Percentiles rank a stretch among this genome's conserved stretches.
These are phyloP conservation scores for Clarias magur DNA, from an alignment of 2,113 vertebrate species.

Conservation along the genomic window DNA sequence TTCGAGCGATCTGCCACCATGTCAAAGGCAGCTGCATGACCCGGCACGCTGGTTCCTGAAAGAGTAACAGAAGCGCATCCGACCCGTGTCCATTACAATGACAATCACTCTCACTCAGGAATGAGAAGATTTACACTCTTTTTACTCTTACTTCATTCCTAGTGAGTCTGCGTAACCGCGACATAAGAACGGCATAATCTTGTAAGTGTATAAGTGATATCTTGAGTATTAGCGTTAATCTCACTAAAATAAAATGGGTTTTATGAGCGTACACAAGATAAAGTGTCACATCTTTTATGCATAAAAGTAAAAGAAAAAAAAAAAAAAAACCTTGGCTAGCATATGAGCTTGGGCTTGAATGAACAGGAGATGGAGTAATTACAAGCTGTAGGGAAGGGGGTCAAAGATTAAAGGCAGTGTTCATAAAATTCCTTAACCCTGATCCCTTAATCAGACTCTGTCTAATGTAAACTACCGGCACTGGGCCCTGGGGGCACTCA, in stretches of 20 bases:
- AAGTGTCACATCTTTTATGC: neutral
- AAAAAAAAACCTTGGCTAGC: neutral
- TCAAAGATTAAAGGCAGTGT: slow-evolving; percentile 19
- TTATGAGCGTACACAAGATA: neutral
- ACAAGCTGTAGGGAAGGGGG: neutral
- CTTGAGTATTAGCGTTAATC: slow-evolving; percentile 3
- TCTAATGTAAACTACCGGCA: slow-evolving; percentile 52
- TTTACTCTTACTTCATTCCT: neutral
- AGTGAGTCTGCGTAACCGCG: neutral
- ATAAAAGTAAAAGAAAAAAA: neutral
- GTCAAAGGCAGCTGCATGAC: slow-evolving; percentile 55
- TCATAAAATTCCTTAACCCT: slow-evolving; percentile 31
- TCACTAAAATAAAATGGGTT: neutral
- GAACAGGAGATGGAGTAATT: slow-evolving; percentile 40
- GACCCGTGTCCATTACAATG: slow-evolving; percentile 9
- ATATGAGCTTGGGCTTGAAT: slow-evolving; percentile 40
- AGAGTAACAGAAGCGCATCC: slow-evolving; percentile 45
- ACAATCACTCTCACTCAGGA: slow-evolving; percentile 11
- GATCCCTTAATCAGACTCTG: slow-evolving; percentile 55
- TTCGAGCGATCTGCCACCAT: slow-evolving; percentile 18
- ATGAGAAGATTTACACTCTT: slow-evolving; percentile 19
- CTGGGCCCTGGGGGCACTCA: slow-evolving; percentile 53
- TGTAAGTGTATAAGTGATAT: neutral
- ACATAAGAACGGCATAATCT: neutral
- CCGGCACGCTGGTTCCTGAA: slow-evolving; percentile 47